Conservation (phyloP, 64 coral and sea anemone species). For the Trachythela sp. region DNA sequence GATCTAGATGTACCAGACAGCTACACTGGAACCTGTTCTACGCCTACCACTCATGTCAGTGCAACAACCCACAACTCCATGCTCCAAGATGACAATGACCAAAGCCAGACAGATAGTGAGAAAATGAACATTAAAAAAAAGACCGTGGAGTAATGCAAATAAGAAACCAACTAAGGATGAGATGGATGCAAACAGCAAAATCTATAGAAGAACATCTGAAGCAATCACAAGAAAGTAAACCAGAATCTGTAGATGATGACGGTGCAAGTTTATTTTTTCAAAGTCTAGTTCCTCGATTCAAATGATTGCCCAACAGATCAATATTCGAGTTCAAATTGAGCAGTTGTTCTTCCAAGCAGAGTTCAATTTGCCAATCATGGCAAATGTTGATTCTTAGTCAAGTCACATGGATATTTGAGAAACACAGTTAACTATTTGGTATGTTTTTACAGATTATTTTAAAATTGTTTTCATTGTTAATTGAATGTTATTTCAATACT, state of each 20-base stretch:
- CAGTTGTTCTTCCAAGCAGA: not conserved
- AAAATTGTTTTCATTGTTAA: too few relatives aligned
- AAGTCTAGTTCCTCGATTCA: not conserved
- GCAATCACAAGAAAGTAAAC: not conserved
- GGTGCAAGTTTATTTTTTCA: not conserved
- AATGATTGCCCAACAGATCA: not conserved
- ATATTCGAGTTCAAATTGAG: not conserved
- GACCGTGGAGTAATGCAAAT: not conserved
- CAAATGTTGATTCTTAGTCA: not conserved
- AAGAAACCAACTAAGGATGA: not conserved
- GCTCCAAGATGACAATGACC: too few relatives aligned
- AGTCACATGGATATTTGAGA: not conserved
- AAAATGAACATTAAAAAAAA: not conserved
- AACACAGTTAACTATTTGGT: not conserved
- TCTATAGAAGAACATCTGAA: not conserved
- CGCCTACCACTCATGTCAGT: too few relatives aligned
- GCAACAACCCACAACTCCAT: too few relatives aligned
- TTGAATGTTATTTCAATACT: too few relatives aligned
- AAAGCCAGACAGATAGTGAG: not conserved
- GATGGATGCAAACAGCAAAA: not conserved
- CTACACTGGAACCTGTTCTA: too few relatives aligned
- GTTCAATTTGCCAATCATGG: not conserved
- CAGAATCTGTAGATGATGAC: not conserved
- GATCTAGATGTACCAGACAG: too few relatives aligned
- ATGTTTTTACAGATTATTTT: too few relatives aligned